Evolutionary conservation across 2,113 vertebrate species (phyloP).

Genomic region (Sitta europaea): DNA sequence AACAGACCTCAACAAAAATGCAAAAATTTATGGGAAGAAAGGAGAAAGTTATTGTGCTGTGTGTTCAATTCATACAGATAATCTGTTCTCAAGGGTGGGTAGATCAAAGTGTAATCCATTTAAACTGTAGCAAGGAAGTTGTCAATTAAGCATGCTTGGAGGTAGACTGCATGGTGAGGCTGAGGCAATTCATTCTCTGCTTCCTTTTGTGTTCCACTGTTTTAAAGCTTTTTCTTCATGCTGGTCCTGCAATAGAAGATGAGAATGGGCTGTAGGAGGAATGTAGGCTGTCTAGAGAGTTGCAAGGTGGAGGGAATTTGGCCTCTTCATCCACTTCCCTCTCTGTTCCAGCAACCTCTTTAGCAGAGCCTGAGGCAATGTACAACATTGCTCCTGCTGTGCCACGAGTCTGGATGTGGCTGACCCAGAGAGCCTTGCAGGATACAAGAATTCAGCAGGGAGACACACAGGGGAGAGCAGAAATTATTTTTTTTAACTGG

Average conservation of each 20-base stretch:
- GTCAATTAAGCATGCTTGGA: neutral
- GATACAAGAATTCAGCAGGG: neutral
- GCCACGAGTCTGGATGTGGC: neutral
- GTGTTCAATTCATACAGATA: neutral
- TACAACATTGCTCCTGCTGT: neutral
- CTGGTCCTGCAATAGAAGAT: neutral
- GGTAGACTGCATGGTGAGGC: neutral
- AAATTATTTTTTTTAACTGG: neutral
- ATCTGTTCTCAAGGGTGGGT: neutral
- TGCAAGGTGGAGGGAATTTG: constrained; percentile 1
- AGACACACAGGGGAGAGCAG: neutral
- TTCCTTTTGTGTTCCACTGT: neutral
- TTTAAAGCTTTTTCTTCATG: constrained; percentile 1
- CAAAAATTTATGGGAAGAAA: neutral
- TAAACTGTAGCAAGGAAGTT: neutral
- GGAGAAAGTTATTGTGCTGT: neutral
- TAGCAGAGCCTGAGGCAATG: neutral
- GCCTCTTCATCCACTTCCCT: neutral
- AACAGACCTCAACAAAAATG: neutral
- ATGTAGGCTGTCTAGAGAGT: neutral
- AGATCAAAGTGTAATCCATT: neutral
- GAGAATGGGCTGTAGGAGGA: neutral
- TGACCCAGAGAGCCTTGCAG: neutral
- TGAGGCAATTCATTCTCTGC: neutral
- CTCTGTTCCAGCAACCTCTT: constrained; percentile 18